phyloP scores from a whole-genome alignment of 2,888 invertebrate genomes.

The Hyles lineata region DNA sequence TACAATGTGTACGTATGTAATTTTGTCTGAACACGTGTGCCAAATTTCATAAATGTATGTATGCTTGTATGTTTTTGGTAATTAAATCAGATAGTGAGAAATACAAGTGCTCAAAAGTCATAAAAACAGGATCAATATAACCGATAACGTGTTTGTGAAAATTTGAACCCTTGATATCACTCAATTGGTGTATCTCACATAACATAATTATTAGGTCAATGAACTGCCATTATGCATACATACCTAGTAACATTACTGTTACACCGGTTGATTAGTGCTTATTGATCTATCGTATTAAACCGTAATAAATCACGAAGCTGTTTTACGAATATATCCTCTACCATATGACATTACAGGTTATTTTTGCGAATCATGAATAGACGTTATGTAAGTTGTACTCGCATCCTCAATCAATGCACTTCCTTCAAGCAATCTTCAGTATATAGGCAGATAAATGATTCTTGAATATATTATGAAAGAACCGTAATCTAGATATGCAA shows the following conservation, averaged over 20 bases:
- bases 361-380: background rate
- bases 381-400: background rate
- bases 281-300: background rate
- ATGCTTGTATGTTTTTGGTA: too few relatives aligned
- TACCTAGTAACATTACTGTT: background rate
- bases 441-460: background rate
- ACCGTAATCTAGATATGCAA: background rate
- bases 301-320: background rate
- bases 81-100: too few relatives aligned
- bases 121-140: too few relatives aligned
- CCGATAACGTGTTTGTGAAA: too few relatives aligned
- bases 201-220: slow-evolving; percentile 1
- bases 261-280: background rate
- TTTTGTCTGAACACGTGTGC: too few relatives aligned
- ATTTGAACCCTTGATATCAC: background rate
- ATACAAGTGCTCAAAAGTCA: too few relatives aligned
- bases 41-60: too few relatives aligned
- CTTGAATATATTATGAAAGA: background rate
- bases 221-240: background rate
- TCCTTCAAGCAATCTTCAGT: slow-evolving; percentile 3
- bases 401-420: slow-evolving; percentile 1
- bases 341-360: background rate
- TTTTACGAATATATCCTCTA: background rate
- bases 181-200: background rate
- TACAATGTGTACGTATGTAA: too few relatives aligned